phyloP scores from a whole-genome alignment of 2,888 invertebrate species.

The Plebejus melissa region DNA sequence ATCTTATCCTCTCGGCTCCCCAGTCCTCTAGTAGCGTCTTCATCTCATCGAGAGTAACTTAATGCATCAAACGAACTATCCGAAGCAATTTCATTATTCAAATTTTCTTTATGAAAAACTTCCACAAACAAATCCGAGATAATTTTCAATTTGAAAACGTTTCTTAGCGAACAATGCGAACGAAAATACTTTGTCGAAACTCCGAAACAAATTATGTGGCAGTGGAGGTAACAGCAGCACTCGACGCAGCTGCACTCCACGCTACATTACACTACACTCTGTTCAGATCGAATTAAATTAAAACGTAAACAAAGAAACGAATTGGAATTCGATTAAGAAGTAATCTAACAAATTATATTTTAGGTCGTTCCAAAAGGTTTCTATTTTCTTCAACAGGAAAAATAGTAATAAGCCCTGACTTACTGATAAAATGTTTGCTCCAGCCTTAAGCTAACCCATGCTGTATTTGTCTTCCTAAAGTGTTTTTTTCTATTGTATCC shows the following conservation, averaged over 20 bases:
- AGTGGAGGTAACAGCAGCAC: not conserved
- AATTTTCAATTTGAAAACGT: slow-evolving; percentile 7
- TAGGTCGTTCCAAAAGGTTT: not conserved
- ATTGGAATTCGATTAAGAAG: not conserved
- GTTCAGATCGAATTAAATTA: not conserved
- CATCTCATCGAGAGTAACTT: not conserved
- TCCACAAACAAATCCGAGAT: not conserved
- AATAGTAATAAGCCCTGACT: no score
- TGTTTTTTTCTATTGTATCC: no score
- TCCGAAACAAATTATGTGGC: slow-evolving; percentile 9
- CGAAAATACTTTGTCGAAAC: slow-evolving; percentile 12
- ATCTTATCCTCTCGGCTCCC: not conserved
- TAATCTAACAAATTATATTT: not conserved
- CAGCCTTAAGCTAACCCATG: no score
- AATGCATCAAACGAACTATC: not conserved
- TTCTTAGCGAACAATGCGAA: slow-evolving; percentile 7
- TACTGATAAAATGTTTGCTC: no score
- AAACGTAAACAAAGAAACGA: not conserved
- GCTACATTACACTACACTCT: slow-evolving; percentile 13
- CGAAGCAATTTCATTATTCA: slow-evolving; percentile 5
- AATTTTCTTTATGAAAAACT: slow-evolving; percentile 9
- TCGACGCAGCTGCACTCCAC: slow-evolving; percentile 1
- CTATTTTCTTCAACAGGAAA: no score
- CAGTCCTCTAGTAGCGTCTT: not conserved
- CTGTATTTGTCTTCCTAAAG: no score